A percentile compares a stretch with the other conserved stretches of the same genome.
These are phyloP conservation scores for Leptinotarsa lineolata DNA, from an alignment of 1,140 invertebrate species.

Conservation along the genomic window DNA sequence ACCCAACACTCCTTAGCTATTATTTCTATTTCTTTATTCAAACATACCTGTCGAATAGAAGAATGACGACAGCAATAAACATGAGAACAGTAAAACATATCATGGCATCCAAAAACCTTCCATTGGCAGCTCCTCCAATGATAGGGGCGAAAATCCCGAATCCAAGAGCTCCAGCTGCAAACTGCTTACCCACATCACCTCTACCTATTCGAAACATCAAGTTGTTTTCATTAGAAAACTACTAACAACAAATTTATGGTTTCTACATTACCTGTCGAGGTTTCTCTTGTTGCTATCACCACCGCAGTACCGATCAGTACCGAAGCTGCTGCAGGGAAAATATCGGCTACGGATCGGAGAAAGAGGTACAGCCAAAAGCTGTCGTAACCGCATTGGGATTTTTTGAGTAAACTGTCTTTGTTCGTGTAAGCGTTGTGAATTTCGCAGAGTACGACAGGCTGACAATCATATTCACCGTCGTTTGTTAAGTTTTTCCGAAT, in stretches of 20 bases:
- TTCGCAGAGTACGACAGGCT: constrained; percentile 68
- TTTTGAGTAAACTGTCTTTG: constrained; percentile 64
- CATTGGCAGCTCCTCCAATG: constrained; percentile 57
- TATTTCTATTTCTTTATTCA: too few species aligned
- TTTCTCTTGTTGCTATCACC: constrained; percentile 79
- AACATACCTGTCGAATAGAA: constrained; percentile 64
- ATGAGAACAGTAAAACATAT: constrained; percentile 65
- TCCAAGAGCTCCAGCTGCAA: constrained; percentile 75
- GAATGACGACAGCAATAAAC: constrained; percentile 67
- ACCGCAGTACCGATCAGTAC: constrained; percentile 74
- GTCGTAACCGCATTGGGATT: constrained; percentile 71
- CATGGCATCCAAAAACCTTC: constrained; percentile 57
- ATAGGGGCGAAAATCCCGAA: constrained; percentile 73
- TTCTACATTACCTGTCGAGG: constrained; percentile 64
- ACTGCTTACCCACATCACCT: constrained; percentile 79
- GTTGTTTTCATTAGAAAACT: too few species aligned
- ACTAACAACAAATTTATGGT: too few species aligned
- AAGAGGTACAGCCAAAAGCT: constrained; percentile 73
- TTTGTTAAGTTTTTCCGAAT: constrained; percentile 40
- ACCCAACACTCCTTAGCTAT: background rate
- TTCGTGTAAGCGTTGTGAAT: constrained; percentile 70
- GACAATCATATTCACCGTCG: constrained; percentile 56
- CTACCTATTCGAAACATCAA: constrained; percentile 48
- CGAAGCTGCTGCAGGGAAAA: constrained; percentile 73
- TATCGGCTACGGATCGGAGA: constrained; percentile 72